phyloP scores from a whole-genome alignment of 1,140 invertebrate species.

The Leguminivora glycinivorella region DNA sequence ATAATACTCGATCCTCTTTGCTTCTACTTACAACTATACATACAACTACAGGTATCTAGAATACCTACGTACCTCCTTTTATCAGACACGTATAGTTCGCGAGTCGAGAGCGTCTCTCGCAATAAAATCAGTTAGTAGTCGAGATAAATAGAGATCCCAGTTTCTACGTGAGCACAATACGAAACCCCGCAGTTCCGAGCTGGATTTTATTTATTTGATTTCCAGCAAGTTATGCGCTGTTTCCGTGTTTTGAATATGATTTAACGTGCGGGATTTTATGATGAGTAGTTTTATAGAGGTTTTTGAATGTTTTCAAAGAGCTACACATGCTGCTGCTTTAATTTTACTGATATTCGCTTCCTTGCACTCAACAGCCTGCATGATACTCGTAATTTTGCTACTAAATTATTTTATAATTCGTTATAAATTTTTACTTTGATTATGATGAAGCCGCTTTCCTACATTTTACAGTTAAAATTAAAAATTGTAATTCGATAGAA shows the following conservation, averaged over 20 bases:
- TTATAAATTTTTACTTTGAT: too few relatives aligned
- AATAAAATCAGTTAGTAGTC: conserved; percentile 27
- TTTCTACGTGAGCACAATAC: conserved; percentile 23
- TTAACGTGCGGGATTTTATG: conserved; percentile 6
- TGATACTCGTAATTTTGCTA: conserved; percentile 80
- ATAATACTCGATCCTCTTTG: too few relatives aligned
- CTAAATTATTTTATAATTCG: neutral
- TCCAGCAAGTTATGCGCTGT: conserved; percentile 20
- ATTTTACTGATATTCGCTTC: neutral
- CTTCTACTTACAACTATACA: neutral
- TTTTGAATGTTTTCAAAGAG: conserved; percentile 10
- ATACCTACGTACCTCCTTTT: neutral
- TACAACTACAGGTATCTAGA: neutral
- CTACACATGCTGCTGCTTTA: neutral
- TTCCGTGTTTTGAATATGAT: conserved; percentile 26
- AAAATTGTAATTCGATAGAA: too few relatives aligned
- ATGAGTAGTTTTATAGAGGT: conserved; percentile 7
- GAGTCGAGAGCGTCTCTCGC: neutral
- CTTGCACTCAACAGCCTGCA: neutral
- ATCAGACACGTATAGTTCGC: conserved; percentile 1
- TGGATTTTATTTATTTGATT: conserved; percentile 22
- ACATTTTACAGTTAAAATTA: too few relatives aligned
- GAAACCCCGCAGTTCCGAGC: neutral
- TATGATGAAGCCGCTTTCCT: too few relatives aligned
- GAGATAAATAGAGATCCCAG: conserved; percentile 26